A percentile compares a stretch with the other conserved stretches of the same genome.
These are phyloP conservation scores for Zaprionus camerounensis DNA, from an alignment of 1,140 invertebrate species.

Conservation along the genomic window DNA sequence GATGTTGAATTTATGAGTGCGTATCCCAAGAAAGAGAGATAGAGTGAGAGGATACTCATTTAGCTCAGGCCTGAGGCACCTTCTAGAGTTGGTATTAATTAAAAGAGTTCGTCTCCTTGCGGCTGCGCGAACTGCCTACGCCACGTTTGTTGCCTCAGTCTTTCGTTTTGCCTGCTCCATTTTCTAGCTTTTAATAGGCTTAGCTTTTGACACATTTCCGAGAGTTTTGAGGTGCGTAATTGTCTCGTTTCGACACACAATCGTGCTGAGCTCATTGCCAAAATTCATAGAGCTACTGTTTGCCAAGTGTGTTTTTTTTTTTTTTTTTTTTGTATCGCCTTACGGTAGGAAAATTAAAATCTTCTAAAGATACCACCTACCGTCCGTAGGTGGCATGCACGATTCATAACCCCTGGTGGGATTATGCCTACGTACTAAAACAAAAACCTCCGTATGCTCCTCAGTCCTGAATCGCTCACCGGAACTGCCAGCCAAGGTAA, in stretches of 20 bases:
- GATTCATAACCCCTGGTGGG: too few species aligned
- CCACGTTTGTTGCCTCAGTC: slow-evolving; percentile 43
- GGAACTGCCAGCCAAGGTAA: too few species aligned
- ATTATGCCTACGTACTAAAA: too few species aligned
- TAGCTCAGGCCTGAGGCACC: slow-evolving; percentile 6
- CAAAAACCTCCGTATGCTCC: too few species aligned
- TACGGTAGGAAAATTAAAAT: too few species aligned
- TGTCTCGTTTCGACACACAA: slow-evolving; percentile 28
- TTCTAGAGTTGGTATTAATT: slow-evolving; percentile 31
- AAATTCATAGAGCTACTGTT: slow-evolving; percentile 2
- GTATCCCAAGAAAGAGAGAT: background rate
- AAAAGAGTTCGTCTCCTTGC: slow-evolving; percentile 4
- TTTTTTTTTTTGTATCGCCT: too few species aligned
- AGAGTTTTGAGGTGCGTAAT: slow-evolving; percentile 6
- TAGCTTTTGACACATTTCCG: slow-evolving; percentile 37
- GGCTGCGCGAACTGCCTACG: background rate
- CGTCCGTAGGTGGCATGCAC: too few species aligned
- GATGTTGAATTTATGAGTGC: slow-evolving; percentile 47
- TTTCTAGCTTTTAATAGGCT: slow-evolving; percentile 36
- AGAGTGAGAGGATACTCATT: slow-evolving; percentile 18
- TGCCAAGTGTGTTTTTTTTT: slow-evolving; percentile 8
- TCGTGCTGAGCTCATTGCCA: slow-evolving; percentile 10
- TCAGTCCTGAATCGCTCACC: too few species aligned
- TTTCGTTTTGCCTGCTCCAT: slow-evolving; percentile 32
- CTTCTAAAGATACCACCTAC: too few species aligned